Evolutionary conservation across 2,888 invertebrate genomes (phyloP), one percentile per base, ranked within the genome.

Genomic region (Atethmia centrago): DNA sequence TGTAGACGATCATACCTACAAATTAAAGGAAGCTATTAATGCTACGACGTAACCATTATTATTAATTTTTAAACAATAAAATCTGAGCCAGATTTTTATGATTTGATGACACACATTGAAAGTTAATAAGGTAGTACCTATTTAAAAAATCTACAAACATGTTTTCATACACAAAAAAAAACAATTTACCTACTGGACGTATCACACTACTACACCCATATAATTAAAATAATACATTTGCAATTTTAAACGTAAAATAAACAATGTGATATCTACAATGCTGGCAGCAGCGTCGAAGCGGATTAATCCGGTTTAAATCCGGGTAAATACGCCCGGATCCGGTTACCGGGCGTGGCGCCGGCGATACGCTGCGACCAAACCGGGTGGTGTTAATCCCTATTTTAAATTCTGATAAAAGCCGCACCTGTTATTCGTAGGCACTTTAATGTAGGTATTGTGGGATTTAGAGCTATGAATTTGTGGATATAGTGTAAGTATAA

Each of bases 361-460:
- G 91, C 92, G 94, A 94, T 94, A 94, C 93, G 93, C 87, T 73
- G 83, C 91, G 89, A 90, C 91, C 93, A 89, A 91, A 92, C 91
- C 89, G 88, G 91, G 89, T 91, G 91, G 94, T 93, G 95, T 92
- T 96, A 96, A 96, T 95, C 95, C 95, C 93, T 90, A 90, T 94
- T 96, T 95, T 95, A 95, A 96, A 95, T 95, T 94, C 93, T 94
- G 94, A 94, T 95, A 94, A 94, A 94, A 91, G 92, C 92, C 90
- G 86, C 89, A 95, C 95, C 94, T 95, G 92, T 90, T 93, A 90
- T 91, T 90, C 82, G 84, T 85, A 84, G 82, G 77, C 80, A 74
- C 78, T 77, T 85, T 86, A 86, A 87, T 85, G 78, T 83, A 71
- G 83, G 68, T 69, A 74, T 79, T 59, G 62, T 74, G 66, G 85